Conservation (phyloP, 2,888 invertebrate genomes). For the Cancer borealis region DNA sequence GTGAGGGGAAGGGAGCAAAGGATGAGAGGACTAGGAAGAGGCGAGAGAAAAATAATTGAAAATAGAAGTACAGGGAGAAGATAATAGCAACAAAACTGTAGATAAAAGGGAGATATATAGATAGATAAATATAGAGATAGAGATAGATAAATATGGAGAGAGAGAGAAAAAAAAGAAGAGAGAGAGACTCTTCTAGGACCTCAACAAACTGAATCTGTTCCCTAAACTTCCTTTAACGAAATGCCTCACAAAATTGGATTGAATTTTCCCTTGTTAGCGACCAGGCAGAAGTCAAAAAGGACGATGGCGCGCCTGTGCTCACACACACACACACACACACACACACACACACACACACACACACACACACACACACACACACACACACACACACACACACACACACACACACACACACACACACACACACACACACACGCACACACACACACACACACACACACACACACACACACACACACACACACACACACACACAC, state of each 20-base stretch:
- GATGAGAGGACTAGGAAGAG: not conserved
- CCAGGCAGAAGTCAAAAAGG: not conserved
- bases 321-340: not conserved
- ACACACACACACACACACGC: no score
- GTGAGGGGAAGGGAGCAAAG: not conserved
- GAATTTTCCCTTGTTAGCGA: slow-evolving; percentile 9
- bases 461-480: no score
- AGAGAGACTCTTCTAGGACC: not conserved
- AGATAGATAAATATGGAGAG: not conserved
- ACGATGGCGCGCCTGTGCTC: not conserved
- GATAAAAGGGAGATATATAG: not conserved
- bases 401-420: no score
- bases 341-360: slow-evolving; percentile 20
- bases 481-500: no score
- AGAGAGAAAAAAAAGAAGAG: not conserved
- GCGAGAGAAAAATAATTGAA: not conserved
- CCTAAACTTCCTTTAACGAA: slow-evolving; percentile 13
- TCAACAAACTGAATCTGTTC: slow-evolving; percentile 10
- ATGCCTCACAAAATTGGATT: not conserved
- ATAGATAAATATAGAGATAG: not conserved
- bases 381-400: not conserved
- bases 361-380: slow-evolving; percentile 20
- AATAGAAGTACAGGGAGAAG: not conserved
- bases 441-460: no score
- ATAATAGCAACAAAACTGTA: no score